Evolutionary conservation across 2,888 invertebrate genomes (phyloP).

Genomic region (Antheraea yamamai): DNA sequence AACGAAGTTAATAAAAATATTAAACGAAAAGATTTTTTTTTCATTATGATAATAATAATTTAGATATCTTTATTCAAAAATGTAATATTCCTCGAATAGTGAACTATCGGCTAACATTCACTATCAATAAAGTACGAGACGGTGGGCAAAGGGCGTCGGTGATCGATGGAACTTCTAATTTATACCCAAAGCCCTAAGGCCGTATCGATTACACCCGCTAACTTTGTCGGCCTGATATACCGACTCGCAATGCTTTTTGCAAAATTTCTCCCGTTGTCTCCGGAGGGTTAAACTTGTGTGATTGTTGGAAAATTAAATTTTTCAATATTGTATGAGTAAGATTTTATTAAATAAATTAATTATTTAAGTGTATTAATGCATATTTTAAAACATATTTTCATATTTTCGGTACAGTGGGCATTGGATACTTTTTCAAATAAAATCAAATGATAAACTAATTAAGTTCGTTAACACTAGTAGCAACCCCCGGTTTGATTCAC

Average conservation of each 20-base stretch:
- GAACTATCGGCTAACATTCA: conserved; percentile 74
- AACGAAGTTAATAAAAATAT: no score
- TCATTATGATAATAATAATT: not conserved
- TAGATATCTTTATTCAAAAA: conserved; percentile 6
- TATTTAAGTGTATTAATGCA: not conserved
- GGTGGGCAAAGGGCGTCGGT: conserved; percentile 78
- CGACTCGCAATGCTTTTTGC: conserved; percentile 65
- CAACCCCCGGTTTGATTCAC: no score
- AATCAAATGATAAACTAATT: not conserved
- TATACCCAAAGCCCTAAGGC: conserved; percentile 80
- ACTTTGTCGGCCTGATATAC: conserved; percentile 59
- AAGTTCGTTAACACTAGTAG: not conserved
- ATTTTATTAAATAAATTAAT: not conserved
- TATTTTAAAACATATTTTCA: not conserved
- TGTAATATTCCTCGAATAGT: conserved; percentile 51
- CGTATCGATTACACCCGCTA: conserved; percentile 77
- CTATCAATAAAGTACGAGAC: conserved; percentile 78
- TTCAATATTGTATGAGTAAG: conserved; percentile 27
- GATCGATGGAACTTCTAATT: conserved; percentile 81
- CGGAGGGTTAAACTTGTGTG: conserved; percentile 47
- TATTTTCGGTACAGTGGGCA: not conserved
- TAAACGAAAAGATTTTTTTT: no score
- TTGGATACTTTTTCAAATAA: not conserved
- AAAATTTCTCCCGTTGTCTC: conserved; percentile 60
- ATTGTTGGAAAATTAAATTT: conserved; percentile 27